Evolutionary conservation across 2,888 invertebrate genomes (phyloP).

Genomic region (Eupithecia pulchellata): DNA sequence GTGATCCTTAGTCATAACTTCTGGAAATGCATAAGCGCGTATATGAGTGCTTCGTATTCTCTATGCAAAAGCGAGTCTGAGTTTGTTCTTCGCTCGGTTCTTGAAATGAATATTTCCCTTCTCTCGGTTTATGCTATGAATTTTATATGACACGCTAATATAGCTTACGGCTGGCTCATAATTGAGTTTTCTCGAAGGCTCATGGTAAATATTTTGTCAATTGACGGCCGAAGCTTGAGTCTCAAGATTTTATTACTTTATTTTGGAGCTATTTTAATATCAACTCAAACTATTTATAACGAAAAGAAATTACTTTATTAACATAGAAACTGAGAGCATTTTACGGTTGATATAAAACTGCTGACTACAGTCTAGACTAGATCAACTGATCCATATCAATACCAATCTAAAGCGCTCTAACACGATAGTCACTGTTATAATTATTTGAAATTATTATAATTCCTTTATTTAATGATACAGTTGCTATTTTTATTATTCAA

Average conservation of each 20-base stretch:
- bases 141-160: constrained; percentile 43
- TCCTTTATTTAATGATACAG: too few species aligned
- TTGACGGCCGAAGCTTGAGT: background rate
- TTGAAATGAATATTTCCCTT: constrained; percentile 39
- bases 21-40: background rate
- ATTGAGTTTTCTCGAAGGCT: background rate
- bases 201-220: background rate
- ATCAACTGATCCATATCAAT: too few species aligned
- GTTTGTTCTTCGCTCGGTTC: constrained; percentile 34
- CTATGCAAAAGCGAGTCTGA: constrained; percentile 1
- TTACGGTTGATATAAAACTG: too few species aligned
- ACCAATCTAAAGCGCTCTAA: too few species aligned
- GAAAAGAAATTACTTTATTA: background rate
- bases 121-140: constrained; percentile 39
- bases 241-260: background rate
- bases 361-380: too few species aligned
- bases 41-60: background rate
- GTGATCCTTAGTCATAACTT: background rate
- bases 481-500: too few species aligned
- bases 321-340: background rate
- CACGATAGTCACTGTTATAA: too few species aligned
- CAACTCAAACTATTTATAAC: background rate
- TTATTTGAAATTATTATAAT: too few species aligned
- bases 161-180: background rate
- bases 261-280: background rate